Percentiles rank a stretch among this genome's conserved stretches.
phyloP scores from a whole-genome alignment of 2,888 invertebrate genomes.

The Trimorus sp. region DNA sequence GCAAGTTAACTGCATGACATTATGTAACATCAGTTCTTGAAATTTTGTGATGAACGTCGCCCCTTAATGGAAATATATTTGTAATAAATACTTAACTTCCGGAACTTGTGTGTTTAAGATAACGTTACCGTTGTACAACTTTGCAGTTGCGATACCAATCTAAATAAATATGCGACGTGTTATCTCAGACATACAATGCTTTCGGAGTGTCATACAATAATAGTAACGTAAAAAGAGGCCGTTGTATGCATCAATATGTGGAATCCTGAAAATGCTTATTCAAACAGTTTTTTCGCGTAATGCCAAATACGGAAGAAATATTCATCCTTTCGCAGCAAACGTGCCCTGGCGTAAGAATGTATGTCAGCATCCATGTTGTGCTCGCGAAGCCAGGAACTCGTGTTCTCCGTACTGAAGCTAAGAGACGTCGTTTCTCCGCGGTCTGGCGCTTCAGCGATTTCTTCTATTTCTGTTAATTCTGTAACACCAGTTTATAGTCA shows the following conservation, averaged over 20 bases:
- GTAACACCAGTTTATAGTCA: slow-evolving; percentile 24
- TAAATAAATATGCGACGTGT: slow-evolving; percentile 27
- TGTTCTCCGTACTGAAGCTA: slow-evolving; percentile 94
- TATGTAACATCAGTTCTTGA: slow-evolving; percentile 58
- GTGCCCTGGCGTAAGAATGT: slow-evolving; percentile 93
- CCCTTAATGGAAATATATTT: slow-evolving; percentile 33
- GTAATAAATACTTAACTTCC: slow-evolving; percentile 27
- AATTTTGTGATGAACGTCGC: slow-evolving; percentile 41
- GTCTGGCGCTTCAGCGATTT: slow-evolving; percentile 87
- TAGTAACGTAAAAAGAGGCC: slow-evolving; percentile 47
- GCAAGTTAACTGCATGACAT: slow-evolving; percentile 38
- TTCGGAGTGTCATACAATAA: slow-evolving; percentile 29
- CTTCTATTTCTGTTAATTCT: slow-evolving; percentile 82
- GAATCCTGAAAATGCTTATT: slow-evolving; percentile 83
- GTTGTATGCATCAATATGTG: slow-evolving; percentile 34
- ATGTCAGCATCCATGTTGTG: slow-evolving; percentile 97
- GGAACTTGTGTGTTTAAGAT: slow-evolving; percentile 18
- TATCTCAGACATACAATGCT: slow-evolving; percentile 38
- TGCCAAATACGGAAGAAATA: slow-evolving; percentile 98
- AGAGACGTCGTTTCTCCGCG: slow-evolving; percentile 88
- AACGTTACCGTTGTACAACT: not conserved
- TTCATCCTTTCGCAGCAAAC: slow-evolving; percentile 92
- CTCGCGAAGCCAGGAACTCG: slow-evolving; percentile 96
- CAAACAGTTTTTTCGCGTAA: slow-evolving; percentile 89
- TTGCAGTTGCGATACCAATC: slow-evolving; percentile 16